These are phyloP conservation scores for Porites lutea DNA, from an alignment of 64 coral and sea anemone genomes.

Conservation along the genomic window DNA sequence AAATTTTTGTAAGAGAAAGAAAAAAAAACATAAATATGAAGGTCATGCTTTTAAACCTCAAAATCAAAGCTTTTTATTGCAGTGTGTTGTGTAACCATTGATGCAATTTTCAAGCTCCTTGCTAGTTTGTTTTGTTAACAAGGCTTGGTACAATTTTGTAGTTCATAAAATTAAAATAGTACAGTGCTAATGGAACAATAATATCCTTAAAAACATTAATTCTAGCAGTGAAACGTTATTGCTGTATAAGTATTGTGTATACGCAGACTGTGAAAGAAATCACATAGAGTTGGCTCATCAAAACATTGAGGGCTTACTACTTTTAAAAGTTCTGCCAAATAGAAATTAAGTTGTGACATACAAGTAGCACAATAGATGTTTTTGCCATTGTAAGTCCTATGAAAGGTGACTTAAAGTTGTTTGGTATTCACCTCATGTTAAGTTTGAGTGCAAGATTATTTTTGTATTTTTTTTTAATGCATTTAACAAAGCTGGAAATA, in stretches of 20 bases:
- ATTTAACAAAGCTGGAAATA: no score
- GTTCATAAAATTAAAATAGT: neutral
- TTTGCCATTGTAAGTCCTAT: no score
- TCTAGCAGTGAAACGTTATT: neutral
- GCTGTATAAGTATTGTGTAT: neutral
- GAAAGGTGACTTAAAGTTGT: no score
- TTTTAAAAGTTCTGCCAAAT: no score
- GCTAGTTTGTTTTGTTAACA: neutral
- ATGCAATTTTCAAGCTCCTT: neutral
- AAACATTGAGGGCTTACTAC: no score
- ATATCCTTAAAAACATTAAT: neutral
- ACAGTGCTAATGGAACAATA: neutral
- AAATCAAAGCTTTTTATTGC: slow-evolving; percentile 7
- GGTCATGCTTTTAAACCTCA: slow-evolving; percentile 34
- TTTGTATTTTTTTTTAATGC: neutral
- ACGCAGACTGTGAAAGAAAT: neutral
- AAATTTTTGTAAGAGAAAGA: slow-evolving; percentile 15
- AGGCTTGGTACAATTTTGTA: slow-evolving; percentile 2
- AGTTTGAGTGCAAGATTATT: neutral
- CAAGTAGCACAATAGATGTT: no score
- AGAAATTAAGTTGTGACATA: no score
- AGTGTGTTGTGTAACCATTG: neutral
- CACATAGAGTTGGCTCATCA: no score
- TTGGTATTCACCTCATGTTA: neutral
- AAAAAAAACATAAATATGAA: slow-evolving; percentile 61